Evolutionary conservation across 2,113 vertebrate species (phyloP).

Genomic region (Antechinus flavipes): DNA sequence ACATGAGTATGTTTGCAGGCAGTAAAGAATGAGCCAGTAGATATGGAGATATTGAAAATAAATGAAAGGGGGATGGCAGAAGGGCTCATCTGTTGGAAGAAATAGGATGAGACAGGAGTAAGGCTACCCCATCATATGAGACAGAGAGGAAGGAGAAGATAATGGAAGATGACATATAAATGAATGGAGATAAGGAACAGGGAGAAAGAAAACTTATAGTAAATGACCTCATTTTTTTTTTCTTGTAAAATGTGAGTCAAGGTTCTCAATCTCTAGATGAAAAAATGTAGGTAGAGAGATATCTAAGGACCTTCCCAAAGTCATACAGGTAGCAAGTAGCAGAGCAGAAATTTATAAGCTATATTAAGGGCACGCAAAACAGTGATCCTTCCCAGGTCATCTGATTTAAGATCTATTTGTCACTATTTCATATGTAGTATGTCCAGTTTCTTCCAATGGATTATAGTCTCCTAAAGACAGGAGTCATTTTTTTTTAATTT

Average conservation of each 20-base stretch:
- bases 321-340: neutral
- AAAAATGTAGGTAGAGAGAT: neutral
- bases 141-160: neutral
- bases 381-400: neutral
- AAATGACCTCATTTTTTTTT: neutral
- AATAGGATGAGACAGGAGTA: neutral
- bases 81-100: neutral
- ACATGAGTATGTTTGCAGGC: neutral
- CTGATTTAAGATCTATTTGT: neutral
- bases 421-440: neutral
- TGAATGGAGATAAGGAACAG: neutral
- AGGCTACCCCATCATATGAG: too few relatives aligned
- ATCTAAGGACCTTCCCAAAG: neutral
- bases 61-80: neutral
- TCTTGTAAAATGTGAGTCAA: neutral
- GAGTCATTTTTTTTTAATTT: neutral
- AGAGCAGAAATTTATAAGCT: conserved; percentile 11
- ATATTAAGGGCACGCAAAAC: neutral
- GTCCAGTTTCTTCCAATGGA: neutral
- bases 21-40: neutral
- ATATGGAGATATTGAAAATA: neutral
- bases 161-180: neutral
- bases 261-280: conserved; percentile 4
- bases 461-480: neutral
- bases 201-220: neutral